Conservation (phyloP, 2,113 vertebrate genomes). For the Struthio camelus region DNA sequence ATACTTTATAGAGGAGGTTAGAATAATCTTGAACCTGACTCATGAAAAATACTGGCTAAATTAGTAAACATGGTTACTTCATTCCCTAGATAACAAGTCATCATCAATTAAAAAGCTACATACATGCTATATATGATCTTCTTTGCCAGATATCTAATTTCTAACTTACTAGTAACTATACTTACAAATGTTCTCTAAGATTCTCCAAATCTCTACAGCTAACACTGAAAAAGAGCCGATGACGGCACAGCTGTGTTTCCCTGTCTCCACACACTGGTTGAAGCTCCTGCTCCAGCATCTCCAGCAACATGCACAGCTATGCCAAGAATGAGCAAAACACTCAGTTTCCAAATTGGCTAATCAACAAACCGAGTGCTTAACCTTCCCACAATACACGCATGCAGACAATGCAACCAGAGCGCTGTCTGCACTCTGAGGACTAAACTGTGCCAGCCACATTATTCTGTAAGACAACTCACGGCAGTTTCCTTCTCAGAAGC, state of each 20-base stretch:
- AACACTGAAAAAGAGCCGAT: neutral
- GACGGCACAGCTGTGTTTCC: neutral
- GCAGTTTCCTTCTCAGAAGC: neutral
- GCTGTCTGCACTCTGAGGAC: neutral
- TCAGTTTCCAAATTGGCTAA: constrained; percentile 66
- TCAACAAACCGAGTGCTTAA: neutral
- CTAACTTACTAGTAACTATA: neutral
- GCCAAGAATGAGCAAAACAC: constrained; percentile 46
- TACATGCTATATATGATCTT: neutral
- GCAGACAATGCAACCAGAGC: neutral
- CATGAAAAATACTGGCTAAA: neutral
- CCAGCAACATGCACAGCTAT: constrained; percentile 15
- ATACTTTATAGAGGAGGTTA: neutral
- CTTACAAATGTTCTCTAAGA: neutral
- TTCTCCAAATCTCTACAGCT: neutral
- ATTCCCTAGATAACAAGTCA: neutral
- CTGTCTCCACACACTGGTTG: neutral
- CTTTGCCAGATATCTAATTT: neutral
- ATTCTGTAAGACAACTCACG: neutral
- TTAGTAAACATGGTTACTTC: neutral
- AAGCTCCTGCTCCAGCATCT: constrained; percentile 14
- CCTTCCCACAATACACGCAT: neutral
- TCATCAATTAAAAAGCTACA: neutral
- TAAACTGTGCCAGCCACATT: neutral
- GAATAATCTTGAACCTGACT: neutral